phyloP scores from a whole-genome alignment of 2,113 vertebrate species.

The Brachyhypopomus occidentalis region DNA sequence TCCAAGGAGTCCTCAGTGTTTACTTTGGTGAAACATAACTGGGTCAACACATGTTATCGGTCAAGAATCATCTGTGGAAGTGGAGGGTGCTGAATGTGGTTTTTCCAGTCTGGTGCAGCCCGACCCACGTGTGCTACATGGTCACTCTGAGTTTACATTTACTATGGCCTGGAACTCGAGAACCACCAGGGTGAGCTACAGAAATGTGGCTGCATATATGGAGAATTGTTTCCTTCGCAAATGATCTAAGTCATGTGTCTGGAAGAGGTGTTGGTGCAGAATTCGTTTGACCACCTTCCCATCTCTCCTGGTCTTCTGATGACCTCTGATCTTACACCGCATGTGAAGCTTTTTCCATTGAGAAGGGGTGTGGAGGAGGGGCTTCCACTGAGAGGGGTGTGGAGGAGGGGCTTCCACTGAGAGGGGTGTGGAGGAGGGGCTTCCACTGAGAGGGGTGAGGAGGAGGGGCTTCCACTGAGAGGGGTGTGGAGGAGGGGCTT shows the following conservation, averaged over 20 bases:
- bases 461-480: too few species aligned
- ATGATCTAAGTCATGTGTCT: too few species aligned
- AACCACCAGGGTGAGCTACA: neutral
- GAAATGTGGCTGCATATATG: neutral
- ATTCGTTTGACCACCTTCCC: too few species aligned
- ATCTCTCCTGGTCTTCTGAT: too few species aligned
- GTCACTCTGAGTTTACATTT: neutral
- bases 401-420: neutral
- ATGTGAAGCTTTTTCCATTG: too few species aligned
- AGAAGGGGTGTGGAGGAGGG: too few species aligned
- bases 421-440: neutral
- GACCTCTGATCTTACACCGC: too few species aligned
- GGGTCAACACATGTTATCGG: neutral
- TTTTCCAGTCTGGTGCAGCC: slow-evolving; percentile 28
- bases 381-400: too few species aligned
- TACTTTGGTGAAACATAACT: neutral
- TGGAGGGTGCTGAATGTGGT: slow-evolving; percentile 30
- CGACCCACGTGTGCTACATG: neutral
- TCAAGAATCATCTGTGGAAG: slow-evolving; percentile 11
- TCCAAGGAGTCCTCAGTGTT: neutral
- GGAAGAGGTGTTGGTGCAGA: too few species aligned
- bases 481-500: too few species aligned
- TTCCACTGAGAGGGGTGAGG: too few species aligned
- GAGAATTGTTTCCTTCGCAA: too few species aligned
- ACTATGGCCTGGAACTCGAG: neutral